Base-by-base conservation (phyloP, 2,797 vertebrate species). In the Phoxinus dragarum region DNA sequence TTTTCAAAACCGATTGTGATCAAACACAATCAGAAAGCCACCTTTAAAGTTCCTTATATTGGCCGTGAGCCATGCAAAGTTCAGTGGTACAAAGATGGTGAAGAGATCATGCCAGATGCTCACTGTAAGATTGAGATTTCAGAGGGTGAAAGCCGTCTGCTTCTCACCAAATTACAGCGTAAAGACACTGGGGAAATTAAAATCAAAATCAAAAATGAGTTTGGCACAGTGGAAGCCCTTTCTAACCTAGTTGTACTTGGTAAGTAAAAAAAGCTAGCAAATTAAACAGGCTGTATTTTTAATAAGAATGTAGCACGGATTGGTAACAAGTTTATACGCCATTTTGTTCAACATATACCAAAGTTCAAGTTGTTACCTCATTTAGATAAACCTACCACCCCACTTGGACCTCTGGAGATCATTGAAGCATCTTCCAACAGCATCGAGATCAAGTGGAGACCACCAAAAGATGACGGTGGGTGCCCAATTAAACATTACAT, bases 331-430 rank as follows among this genome's bases (percentile, higher is more conserved):
- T 31, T 64, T 44, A 11, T 27, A 34, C 7, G 40, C n/a, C 7
- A 61, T 59, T 66, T 47, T 47, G 42, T 23, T 34, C 59, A 27
- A 61, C 9, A 66, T 66, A 34, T 34, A 66, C 31, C 64, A 8
- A 34, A 66, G 14, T 8, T 66, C 64, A 34, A 8, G 2, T 44
- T 19, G 68, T 17, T 7, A 61, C 5, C 47, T 81, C 59, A 89
- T 67, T 77, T 83, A 99, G 98, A 97, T 90, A 99, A 97, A 89
- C 96, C 98, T 5, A 96, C 95, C 79, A 92, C 95, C 74, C 97
- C 98, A 23, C 91, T 95, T 91, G 97, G 97, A 84, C 97, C 97
- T 75, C 80, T 99, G 91, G 96, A 97, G 88, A 94, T 96, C 34
- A 80, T 96, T 23, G 95, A 97, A 83, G 93, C 93, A 67, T 91